Evolutionary conservation across 2,113 vertebrate species (phyloP).

Genomic region (Elachura formosa): DNA sequence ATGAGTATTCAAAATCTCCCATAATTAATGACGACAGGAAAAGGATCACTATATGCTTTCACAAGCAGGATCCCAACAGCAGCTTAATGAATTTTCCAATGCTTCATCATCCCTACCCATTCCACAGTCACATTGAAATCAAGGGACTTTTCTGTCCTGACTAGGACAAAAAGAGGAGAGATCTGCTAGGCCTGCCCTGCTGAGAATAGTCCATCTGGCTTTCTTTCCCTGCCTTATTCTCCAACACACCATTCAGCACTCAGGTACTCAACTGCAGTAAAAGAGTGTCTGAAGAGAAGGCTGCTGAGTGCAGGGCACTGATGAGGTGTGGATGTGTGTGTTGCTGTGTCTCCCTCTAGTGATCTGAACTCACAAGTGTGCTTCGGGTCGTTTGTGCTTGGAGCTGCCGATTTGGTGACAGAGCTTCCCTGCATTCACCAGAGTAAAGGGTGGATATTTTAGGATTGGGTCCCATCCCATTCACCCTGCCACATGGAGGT

Average conservation of each 20-base stretch:
- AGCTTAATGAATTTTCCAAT: neutral
- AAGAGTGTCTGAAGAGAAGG: neutral
- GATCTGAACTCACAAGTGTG: neutral
- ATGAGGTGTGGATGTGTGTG: neutral
- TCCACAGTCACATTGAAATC: neutral
- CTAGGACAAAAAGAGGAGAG: neutral
- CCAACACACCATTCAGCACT: neutral
- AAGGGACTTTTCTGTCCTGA: neutral
- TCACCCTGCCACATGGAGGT: neutral
- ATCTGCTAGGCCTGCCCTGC: neutral
- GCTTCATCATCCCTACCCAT: neutral
- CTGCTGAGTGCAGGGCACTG: neutral
- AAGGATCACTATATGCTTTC: neutral
- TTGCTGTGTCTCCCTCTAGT: constrained; percentile 46
- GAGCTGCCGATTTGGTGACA: neutral
- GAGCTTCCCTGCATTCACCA: neutral
- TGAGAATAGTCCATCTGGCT: neutral
- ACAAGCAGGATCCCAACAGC: neutral
- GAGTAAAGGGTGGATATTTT: neutral
- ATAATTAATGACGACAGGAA: neutral
- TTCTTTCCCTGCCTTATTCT: neutral
- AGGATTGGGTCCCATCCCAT: neutral
- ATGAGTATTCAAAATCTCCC: neutral
- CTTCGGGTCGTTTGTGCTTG: neutral
- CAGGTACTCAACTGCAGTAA: neutral